Conservation (phyloP, 1,140 invertebrate species). For the Diprion similis region DNA sequence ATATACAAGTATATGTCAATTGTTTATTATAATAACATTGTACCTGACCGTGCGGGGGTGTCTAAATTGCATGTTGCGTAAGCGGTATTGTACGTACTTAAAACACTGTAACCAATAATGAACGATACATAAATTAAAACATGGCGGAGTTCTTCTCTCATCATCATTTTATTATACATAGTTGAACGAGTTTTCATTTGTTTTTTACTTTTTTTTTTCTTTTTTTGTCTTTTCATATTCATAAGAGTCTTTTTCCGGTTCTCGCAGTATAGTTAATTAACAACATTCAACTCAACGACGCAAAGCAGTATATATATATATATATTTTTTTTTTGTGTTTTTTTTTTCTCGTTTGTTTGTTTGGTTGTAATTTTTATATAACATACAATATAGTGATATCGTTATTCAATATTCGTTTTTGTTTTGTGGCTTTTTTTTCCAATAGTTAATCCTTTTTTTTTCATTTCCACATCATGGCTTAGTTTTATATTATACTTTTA, state of each 20-base stretch:
- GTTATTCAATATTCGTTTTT: slow-evolving; percentile 9
- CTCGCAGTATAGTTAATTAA: slow-evolving; percentile 38
- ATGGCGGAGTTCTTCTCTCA: slow-evolving; percentile 24
- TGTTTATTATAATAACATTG: too few relatives aligned
- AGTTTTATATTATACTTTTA: too few relatives aligned
- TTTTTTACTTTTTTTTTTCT: too few relatives aligned
- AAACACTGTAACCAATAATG: too few relatives aligned
- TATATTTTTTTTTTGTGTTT: too few relatives aligned
- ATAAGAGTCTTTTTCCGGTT: slow-evolving; percentile 47
- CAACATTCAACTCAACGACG: slow-evolving; percentile 59
- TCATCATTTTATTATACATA: slow-evolving; percentile 54
- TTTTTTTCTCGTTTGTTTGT: slow-evolving; percentile 39
- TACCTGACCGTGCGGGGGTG: too few relatives aligned
- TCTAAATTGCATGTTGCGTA: too few relatives aligned
- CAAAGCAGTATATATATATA: slow-evolving; percentile 56
- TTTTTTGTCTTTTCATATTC: slow-evolving; percentile 41
- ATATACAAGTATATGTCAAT: too few relatives aligned
- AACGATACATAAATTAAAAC: too few relatives aligned
- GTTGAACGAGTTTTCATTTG: slow-evolving; percentile 34
- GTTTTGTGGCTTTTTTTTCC: slow-evolving; percentile 12
- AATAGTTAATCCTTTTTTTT: slow-evolving; percentile 3
- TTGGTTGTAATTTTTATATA: slow-evolving; percentile 7
- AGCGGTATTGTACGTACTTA: too few relatives aligned
- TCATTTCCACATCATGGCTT: neutral
- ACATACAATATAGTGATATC: slow-evolving; percentile 17